phyloP scores from a whole-genome alignment of 2,888 invertebrate species.

The Dromius quadrimaculatus region DNA sequence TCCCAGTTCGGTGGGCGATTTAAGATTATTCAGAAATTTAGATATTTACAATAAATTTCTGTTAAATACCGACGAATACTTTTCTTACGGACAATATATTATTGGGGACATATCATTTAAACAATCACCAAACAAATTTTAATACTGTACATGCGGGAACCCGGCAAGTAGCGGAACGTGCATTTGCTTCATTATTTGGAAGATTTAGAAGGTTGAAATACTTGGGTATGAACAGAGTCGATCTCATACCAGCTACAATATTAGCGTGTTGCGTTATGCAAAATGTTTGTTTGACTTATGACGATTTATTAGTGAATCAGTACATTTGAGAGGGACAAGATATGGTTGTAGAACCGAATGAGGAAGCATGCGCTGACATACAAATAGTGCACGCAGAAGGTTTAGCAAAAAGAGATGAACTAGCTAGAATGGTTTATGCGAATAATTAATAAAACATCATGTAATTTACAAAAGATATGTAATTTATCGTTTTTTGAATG shows the following conservation, averaged over 20 bases:
- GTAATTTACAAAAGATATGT: not conserved
- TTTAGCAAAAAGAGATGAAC: not conserved
- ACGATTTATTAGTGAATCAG: not conserved
- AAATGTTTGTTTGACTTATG: conserved; percentile 5
- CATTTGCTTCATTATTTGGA: conserved; percentile 38
- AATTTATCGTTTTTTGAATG: not conserved
- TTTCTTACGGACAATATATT: conserved; percentile 52
- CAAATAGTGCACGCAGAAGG: not conserved
- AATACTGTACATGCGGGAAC: conserved; percentile 49
- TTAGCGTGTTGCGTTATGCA: conserved; percentile 19
- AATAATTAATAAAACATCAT: not conserved
- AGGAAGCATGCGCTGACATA: not conserved
- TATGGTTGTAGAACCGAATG: not conserved
- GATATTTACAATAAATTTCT: conserved; percentile 45
- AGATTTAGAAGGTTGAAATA: conserved; percentile 24
- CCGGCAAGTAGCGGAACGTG: conserved; percentile 53
- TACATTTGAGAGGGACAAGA: not conserved
- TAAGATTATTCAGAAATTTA: conserved; percentile 50
- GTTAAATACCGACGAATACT: conserved; percentile 30
- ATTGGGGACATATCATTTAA: conserved; percentile 57
- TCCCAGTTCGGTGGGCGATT: conserved; percentile 8
- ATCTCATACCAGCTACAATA: not conserved
- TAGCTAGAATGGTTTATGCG: not conserved
- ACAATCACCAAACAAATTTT: conserved; percentile 47
- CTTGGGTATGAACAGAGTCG: not conserved